Evolutionary conservation across 1,140 invertebrate genomes (phyloP).

Genomic region (Vanessa atalanta): DNA sequence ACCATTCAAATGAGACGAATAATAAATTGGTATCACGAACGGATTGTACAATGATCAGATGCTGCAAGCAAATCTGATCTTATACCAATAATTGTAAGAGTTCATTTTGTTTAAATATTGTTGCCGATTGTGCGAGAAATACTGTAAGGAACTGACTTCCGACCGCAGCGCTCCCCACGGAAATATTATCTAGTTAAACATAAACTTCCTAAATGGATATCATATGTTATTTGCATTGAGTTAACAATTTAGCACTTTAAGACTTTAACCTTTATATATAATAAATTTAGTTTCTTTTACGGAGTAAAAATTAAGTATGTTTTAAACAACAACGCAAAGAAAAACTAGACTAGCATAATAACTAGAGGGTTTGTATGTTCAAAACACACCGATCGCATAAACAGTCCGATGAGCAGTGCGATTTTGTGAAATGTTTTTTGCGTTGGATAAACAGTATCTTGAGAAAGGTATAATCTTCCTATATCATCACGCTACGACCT

Average conservation of each 20-base stretch:
- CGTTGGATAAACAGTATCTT: too few species aligned
- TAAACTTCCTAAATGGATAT: slow-evolving; percentile 25
- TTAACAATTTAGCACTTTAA: not conserved
- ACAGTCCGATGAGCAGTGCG: too few species aligned
- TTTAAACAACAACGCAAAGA: too few species aligned
- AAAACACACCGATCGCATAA: too few species aligned
- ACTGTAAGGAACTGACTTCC: slow-evolving; percentile 26
- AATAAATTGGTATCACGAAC: not conserved
- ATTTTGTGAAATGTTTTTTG: too few species aligned
- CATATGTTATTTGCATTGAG: slow-evolving; percentile 1
- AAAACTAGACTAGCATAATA: too few species aligned
- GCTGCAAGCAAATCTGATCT: not conserved
- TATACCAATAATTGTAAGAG: not conserved
- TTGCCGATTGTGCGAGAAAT: not conserved
- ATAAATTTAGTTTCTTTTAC: too few species aligned
- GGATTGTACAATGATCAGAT: not conserved
- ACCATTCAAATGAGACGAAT: slow-evolving; percentile 3
- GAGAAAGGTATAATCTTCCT: too few species aligned
- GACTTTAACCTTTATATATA: too few species aligned
- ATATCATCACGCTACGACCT: too few species aligned
- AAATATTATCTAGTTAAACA: slow-evolving; percentile 22
- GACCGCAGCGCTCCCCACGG: slow-evolving; percentile 21
- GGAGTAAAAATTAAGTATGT: too few species aligned
- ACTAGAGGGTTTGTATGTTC: too few species aligned
- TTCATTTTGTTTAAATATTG: not conserved